Conservation (phyloP, 2,797 vertebrate genomes). For the Oreochromis mossambicus region DNA sequence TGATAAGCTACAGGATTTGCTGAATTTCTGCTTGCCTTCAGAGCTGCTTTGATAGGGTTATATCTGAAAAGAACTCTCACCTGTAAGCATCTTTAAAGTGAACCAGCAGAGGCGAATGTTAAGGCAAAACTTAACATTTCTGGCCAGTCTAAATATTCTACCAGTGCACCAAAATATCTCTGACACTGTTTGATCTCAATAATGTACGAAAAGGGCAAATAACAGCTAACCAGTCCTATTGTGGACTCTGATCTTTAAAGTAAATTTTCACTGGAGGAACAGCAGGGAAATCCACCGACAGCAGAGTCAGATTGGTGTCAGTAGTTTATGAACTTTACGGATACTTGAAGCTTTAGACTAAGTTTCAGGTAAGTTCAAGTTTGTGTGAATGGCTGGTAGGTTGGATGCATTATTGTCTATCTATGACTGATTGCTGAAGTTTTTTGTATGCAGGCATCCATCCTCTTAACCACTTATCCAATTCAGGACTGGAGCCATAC, state of each 20-base stretch:
- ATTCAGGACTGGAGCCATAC: background rate
- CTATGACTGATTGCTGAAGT: background rate
- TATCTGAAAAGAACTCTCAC: background rate
- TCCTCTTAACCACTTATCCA: background rate
- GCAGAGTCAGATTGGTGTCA: background rate
- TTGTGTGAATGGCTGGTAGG: background rate
- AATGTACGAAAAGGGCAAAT: background rate
- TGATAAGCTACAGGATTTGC: slow-evolving; percentile 50
- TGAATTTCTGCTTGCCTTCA: slow-evolving; percentile 13
- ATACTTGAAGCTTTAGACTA: background rate
- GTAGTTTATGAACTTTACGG: background rate
- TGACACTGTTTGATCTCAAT: background rate
- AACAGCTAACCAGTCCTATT: background rate
- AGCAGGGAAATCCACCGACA: background rate
- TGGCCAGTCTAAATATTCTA: background rate
- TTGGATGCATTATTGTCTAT: background rate
- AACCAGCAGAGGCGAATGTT: background rate
- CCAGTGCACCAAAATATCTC: background rate
- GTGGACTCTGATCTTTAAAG: background rate
- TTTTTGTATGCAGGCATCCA: background rate
- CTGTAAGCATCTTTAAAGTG: background rate
- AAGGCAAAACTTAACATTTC: background rate
- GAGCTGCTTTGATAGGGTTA: slow-evolving; percentile 26
- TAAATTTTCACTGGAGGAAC: background rate
- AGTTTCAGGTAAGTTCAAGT: background rate